Percentiles rank a stretch among this genome's conserved stretches.
Conservation (phyloP, 64 coral and sea anemone genomes). For the Astreopora myriophthalma region DNA sequence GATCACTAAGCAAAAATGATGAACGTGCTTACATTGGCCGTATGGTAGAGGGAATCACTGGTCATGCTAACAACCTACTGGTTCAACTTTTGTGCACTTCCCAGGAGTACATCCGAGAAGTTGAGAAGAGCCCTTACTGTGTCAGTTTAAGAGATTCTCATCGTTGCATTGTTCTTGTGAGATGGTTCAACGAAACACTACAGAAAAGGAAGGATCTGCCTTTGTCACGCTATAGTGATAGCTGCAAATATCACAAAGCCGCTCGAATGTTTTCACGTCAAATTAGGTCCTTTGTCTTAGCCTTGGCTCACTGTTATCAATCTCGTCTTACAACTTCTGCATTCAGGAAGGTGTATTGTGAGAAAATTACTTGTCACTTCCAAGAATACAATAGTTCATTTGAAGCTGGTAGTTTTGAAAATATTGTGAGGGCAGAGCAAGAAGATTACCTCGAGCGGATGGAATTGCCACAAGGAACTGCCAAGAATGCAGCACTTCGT, state of each 20-base stretch:
- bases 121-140: conserved; percentile 78
- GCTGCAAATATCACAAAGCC: not conserved
- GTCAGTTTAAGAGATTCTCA: conserved; percentile 91
- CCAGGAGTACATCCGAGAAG: conserved; percentile 71
- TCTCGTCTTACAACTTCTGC: conserved; percentile 67
- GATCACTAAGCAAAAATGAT: conserved; percentile 65
- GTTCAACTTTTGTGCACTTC: conserved; percentile 66
- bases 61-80: conserved; percentile 25
- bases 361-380: conserved; percentile 43
- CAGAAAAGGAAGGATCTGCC: not conserved
- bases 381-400: not conserved
- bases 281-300: conserved; percentile 49
- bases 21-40: conserved; percentile 85
- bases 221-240: not conserved
- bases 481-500: conserved; percentile 76
- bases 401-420: not conserved
- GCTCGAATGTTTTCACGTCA: not conserved
- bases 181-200: conserved; percentile 66
- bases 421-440: conserved; percentile 59
- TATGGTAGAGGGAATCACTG: conserved; percentile 79
- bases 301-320: conserved; percentile 85
- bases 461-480: conserved; percentile 72
- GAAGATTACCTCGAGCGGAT: conserved; percentile 76
- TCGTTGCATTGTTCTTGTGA: conserved; percentile 78
- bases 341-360: conserved; percentile 24